Conservation (phyloP, 2,888 invertebrate species). For the Drosophila engyochracea region DNA sequence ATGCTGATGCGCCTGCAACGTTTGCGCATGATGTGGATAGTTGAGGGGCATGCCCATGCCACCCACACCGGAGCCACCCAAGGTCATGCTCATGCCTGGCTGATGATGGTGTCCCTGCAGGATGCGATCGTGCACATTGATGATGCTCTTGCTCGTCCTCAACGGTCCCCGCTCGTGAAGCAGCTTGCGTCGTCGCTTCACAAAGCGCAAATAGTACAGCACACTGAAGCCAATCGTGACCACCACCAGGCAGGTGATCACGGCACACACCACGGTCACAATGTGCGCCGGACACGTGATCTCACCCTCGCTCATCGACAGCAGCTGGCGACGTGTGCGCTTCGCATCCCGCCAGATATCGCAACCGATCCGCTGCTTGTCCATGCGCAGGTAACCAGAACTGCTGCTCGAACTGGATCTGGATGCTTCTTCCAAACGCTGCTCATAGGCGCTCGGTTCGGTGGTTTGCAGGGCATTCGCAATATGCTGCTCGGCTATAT, state of each 20-base stretch:
- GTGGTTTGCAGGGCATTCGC: constrained; percentile 69
- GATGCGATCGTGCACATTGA: constrained; percentile 85
- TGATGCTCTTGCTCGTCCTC: constrained; percentile 84
- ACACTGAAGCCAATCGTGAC: constrained; percentile 84
- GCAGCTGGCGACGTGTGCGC: constrained; percentile 79
- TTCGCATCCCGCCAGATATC: constrained; percentile 83
- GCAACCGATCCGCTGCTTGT: constrained; percentile 84
- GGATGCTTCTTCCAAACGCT: constrained; percentile 42
- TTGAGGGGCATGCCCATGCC: constrained; percentile 64
- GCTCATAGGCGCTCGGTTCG: constrained; percentile 64
- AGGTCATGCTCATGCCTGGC: constrained; percentile 73
- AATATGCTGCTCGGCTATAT: constrained; percentile 79
- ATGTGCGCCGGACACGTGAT: constrained; percentile 85
- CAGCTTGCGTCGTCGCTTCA: constrained; percentile 84
- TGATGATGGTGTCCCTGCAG: constrained; percentile 83
- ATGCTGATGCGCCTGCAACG: constrained; percentile 79
- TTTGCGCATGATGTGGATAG: constrained; percentile 81
- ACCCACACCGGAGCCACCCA: constrained; percentile 48
- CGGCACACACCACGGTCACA: constrained; percentile 85
- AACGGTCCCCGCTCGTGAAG: constrained; percentile 82
- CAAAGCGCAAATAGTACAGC: constrained; percentile 84
- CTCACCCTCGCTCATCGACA: constrained; percentile 84
- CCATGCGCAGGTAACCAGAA: constrained; percentile 80
- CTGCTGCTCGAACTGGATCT: constrained; percentile 52
- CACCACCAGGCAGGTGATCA: constrained; percentile 84